phyloP scores from a whole-genome alignment of 1,140 invertebrate genomes.

The Holcopasites calliopsidis region DNA sequence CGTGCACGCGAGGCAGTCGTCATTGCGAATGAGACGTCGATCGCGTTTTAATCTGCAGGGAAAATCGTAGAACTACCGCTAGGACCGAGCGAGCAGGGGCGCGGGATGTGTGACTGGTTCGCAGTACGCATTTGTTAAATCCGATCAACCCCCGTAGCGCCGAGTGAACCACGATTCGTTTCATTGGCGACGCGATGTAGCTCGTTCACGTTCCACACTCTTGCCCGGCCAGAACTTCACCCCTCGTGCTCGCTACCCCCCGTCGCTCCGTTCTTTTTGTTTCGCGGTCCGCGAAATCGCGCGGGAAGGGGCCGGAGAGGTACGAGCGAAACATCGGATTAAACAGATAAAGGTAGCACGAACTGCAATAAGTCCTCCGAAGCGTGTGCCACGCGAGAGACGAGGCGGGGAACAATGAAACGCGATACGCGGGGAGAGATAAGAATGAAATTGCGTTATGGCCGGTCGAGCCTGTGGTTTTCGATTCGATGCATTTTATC shows the following conservation, averaged over 20 bases:
- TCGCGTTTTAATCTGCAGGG: slow-evolving; percentile 43
- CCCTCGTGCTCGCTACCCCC: neutral
- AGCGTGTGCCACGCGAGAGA: slow-evolving; percentile 28
- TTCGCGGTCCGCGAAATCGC: slow-evolving; percentile 12
- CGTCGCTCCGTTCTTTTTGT: neutral
- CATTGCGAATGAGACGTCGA: slow-evolving; percentile 15
- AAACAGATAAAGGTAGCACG: slow-evolving; percentile 44
- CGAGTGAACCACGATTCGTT: slow-evolving; percentile 42
- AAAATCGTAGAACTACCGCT: slow-evolving; percentile 8
- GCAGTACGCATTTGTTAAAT: slow-evolving; percentile 48
- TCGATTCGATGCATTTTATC: slow-evolving; percentile 51
- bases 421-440: slow-evolving; percentile 40
- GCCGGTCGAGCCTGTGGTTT: slow-evolving; percentile 38
- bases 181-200: neutral
- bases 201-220: neutral
- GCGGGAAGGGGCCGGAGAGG: slow-evolving; percentile 2
- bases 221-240: neutral
- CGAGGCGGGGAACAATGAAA: slow-evolving; percentile 30
- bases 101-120: slow-evolving; percentile 36
- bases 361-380: slow-evolving; percentile 38
- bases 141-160: slow-evolving; percentile 25
- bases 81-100: neutral
- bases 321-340: slow-evolving; percentile 44
- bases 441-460: slow-evolving; percentile 51
- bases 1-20: neutral